Conservation (phyloP, 2,797 vertebrate species). For the Falco berigora region DNA sequence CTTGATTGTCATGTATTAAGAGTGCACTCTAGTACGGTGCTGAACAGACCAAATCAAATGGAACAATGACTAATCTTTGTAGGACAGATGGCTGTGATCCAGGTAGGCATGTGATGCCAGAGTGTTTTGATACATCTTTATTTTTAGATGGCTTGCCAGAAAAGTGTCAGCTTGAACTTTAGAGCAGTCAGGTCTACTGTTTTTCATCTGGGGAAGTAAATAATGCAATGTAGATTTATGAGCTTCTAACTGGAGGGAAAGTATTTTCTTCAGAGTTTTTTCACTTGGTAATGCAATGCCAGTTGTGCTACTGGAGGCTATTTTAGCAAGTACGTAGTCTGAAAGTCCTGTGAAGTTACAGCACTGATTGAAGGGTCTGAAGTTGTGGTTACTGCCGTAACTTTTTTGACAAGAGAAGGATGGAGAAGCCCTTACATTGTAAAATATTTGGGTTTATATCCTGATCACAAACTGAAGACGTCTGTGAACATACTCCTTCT, state of each 20-base stretch:
- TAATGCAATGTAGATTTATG: not conserved
- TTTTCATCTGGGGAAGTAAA: not conserved
- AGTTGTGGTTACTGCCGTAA: not conserved
- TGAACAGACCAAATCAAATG: not conserved
- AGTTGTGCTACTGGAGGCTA: not conserved
- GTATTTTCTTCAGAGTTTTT: not conserved
- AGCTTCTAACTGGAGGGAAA: not conserved
- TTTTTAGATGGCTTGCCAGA: slow-evolving; percentile 4
- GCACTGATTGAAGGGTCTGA: not conserved
- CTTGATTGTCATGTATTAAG: not conserved
- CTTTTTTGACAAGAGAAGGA: not conserved
- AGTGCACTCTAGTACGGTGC: not conserved
- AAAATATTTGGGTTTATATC: no score
- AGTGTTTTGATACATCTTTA: not conserved
- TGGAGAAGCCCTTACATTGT: not conserved
- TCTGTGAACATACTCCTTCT: not conserved
- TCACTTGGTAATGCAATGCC: not conserved
- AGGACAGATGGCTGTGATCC: slow-evolving; percentile 23
- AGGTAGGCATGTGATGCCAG: slow-evolving; percentile 17
- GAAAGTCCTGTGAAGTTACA: not conserved
- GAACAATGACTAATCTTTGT: slow-evolving; percentile 23
- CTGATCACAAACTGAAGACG: not conserved
- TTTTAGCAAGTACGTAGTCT: not conserved
- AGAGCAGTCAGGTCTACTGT: not conserved
- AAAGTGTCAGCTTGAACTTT: slow-evolving; percentile 16